phyloP scores from a whole-genome alignment of 2,888 invertebrate species.

The Parnassius apollo region DNA sequence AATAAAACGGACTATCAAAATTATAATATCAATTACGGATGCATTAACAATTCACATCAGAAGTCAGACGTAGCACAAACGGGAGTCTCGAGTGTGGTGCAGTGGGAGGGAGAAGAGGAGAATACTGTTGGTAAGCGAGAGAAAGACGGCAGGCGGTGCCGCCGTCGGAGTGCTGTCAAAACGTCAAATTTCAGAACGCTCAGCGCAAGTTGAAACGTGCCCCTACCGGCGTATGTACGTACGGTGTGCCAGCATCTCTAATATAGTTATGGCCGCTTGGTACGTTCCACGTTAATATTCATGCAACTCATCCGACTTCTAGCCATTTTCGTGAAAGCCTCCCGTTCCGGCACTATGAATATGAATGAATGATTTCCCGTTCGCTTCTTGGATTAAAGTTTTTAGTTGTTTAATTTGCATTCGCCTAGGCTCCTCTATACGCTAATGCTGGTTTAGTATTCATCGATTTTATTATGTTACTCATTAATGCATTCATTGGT shows the following conservation, averaged over 20 bases:
- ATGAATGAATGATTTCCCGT: slow-evolving; percentile 75
- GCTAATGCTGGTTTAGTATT: slow-evolving; percentile 18
- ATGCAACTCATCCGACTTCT: slow-evolving; percentile 76
- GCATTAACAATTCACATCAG: slow-evolving; percentile 80
- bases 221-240: slow-evolving; percentile 65
- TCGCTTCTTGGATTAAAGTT: slow-evolving; percentile 72
- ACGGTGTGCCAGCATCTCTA: slow-evolving; percentile 58
- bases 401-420: slow-evolving; percentile 45
- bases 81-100: slow-evolving; percentile 73
- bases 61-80: slow-evolving; percentile 77
- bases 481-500: no score
- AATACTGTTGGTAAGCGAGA: slow-evolving; percentile 27
- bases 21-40: slow-evolving; percentile 81
- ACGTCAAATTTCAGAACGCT: slow-evolving; percentile 81
- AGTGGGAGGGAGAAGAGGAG: slow-evolving; percentile 52
- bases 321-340: slow-evolving; percentile 77
- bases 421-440: slow-evolving; percentile 12
- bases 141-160: slow-evolving; percentile 60
- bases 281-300: slow-evolving; percentile 75
- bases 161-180: slow-evolving; percentile 80
- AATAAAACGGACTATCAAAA: slow-evolving; percentile 72
- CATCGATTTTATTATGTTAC: slow-evolving; percentile 14
- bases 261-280: slow-evolving; percentile 75
- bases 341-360: slow-evolving; percentile 68
- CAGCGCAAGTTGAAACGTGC: slow-evolving; percentile 80